Evolutionary conservation across 2,888 invertebrate genomes (phyloP).

Genomic region (Anthophora plumipes): DNA sequence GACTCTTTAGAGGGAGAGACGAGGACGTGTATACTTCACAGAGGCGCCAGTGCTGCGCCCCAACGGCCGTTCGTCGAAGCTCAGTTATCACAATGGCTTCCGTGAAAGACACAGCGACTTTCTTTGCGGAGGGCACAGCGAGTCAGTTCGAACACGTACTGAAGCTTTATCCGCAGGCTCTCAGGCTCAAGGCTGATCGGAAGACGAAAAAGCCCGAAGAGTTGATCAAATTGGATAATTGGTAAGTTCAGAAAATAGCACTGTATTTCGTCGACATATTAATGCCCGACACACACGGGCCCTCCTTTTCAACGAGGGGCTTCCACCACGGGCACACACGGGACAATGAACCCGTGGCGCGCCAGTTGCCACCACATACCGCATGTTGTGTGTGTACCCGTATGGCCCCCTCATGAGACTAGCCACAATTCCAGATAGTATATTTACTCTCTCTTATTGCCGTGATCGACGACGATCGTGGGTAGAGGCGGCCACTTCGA

Average conservation of each 20-base stretch:
- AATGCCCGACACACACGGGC: constrained; percentile 62
- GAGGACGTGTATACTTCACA: constrained; percentile 57
- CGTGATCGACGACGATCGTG: constrained; percentile 59
- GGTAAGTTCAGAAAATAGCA: constrained; percentile 88
- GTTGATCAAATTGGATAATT: constrained; percentile 96
- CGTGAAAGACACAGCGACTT: constrained; percentile 96
- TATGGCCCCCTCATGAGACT: constrained; percentile 61
- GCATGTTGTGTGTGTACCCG: constrained; percentile 62
- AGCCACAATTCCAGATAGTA: constrained; percentile 47
- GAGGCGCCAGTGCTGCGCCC: constrained; percentile 74
- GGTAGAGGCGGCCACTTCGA: constrained; percentile 43
- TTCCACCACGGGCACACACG: constrained; percentile 71
- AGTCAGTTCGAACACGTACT: constrained; percentile 95
- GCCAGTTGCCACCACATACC: constrained; percentile 79
- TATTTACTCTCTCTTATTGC: constrained; percentile 71
- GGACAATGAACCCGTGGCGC: constrained; percentile 84
- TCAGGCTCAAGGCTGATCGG: constrained; percentile 95
- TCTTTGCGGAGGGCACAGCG: constrained; percentile 96
- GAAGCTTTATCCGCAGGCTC: constrained; percentile 95
- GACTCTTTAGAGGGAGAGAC: constrained; percentile 26
- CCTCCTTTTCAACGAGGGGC: constrained; percentile 72
- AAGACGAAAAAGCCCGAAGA: constrained; percentile 97
- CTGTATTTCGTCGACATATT: constrained; percentile 49
- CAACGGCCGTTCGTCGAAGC: constrained; percentile 74
- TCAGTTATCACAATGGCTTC: constrained; percentile 90